A percentile compares a stretch with the other conserved stretches of the same genome.
phyloP scores from a whole-genome alignment of 1,140 invertebrate species.

The Calephelis nemesis region DNA sequence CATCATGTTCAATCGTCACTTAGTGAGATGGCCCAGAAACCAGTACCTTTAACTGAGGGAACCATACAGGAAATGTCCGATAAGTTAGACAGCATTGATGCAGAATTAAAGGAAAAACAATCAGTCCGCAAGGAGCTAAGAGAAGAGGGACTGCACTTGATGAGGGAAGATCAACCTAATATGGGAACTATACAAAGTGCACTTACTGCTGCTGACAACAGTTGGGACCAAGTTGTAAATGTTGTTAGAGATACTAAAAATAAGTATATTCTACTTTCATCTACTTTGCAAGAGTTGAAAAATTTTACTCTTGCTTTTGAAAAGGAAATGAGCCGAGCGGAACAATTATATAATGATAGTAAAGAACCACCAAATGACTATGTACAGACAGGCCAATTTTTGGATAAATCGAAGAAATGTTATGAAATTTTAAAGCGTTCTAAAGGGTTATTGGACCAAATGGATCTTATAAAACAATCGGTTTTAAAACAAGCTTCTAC shows the following conservation, averaged over 20 bases:
- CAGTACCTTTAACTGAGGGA: constrained; percentile 80
- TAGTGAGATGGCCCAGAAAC: constrained; percentile 79
- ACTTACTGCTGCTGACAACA: constrained; percentile 86
- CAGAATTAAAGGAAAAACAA: constrained; percentile 72
- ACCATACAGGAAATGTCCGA: constrained; percentile 81
- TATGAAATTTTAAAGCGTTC: constrained; percentile 86
- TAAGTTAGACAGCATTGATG: constrained; percentile 73
- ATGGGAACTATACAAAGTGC: constrained; percentile 89
- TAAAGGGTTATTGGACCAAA: constrained; percentile 86
- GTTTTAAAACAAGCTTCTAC: constrained; percentile 86
- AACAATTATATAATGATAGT: constrained; percentile 80
- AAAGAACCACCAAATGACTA: constrained; percentile 84
- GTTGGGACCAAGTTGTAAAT: constrained; percentile 89
- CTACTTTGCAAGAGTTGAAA: constrained; percentile 87
- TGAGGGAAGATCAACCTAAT: constrained; percentile 89
- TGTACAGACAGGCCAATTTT: constrained; percentile 80
- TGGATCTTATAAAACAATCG: constrained; percentile 86
- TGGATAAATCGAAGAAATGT: constrained; percentile 88
- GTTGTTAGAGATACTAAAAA: constrained; percentile 86
- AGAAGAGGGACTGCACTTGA: constrained; percentile 86
- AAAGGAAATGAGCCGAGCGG: constrained; percentile 84
- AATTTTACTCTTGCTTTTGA: constrained; percentile 85
- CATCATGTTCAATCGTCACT: constrained; percentile 80
- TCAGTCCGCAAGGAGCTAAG: constrained; percentile 69
- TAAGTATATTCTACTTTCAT: constrained; percentile 86